Conservation (phyloP, 2,888 invertebrate genomes). For the Dicranocentrus wangi region DNA sequence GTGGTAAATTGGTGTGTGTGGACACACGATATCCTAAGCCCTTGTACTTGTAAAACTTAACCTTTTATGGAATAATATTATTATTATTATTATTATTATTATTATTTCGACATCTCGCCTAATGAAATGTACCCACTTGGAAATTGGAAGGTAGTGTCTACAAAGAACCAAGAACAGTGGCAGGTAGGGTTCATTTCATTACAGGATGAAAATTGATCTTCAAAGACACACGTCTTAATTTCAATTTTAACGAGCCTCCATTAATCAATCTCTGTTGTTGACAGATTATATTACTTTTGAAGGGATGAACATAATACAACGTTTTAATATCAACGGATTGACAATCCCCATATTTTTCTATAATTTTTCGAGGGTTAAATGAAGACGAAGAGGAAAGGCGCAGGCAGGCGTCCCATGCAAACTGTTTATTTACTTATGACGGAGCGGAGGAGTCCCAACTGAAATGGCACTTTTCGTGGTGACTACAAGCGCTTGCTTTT, state of each 20-base stretch:
- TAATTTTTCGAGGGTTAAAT: conserved; percentile 18
- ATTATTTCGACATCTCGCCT: too few relatives aligned
- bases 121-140: too few relatives aligned
- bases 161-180: conserved; percentile 16
- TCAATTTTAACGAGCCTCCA: conserved; percentile 33
- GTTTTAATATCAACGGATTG: conserved; percentile 13
- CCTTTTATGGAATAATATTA: conserved; percentile 33
- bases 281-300: too few relatives aligned
- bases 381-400: too few relatives aligned
- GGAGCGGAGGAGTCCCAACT: too few relatives aligned
- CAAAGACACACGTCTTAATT: conserved; percentile 40
- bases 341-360: neutral
- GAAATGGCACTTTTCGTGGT: too few relatives aligned
- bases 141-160: too few relatives aligned
- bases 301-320: conserved; percentile 7
- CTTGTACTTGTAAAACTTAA: conserved; percentile 29
- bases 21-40: conserved; percentile 43
- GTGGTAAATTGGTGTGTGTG: neutral
- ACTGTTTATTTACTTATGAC: neutral
- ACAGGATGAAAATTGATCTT: conserved; percentile 14
- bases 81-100: too few relatives aligned
- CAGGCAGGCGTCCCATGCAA: conserved; percentile 5
- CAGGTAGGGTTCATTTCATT: neutral
- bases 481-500: neutral
- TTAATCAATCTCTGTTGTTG: conserved; percentile 22